phyloP scores from a whole-genome alignment of 2,888 invertebrate genomes.

The Cetonia aurata region DNA sequence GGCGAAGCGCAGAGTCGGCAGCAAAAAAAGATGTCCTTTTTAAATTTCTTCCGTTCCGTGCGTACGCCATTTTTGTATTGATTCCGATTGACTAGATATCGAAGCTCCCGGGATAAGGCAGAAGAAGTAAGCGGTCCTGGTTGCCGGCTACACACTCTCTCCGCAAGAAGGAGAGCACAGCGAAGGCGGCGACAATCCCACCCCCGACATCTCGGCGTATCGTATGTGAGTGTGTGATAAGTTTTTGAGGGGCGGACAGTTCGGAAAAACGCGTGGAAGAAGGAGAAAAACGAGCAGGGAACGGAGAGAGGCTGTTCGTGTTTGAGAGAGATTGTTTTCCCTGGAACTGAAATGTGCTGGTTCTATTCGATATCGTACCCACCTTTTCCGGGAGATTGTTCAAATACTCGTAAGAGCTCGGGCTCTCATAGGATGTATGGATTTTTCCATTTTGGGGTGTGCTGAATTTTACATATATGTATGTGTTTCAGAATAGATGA shows the following conservation, averaged over 20 bases:
- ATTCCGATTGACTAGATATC: constrained; percentile 63
- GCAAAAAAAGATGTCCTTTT: constrained; percentile 14
- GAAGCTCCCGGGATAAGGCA: constrained; percentile 58
- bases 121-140: constrained; percentile 44
- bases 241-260: constrained; percentile 62
- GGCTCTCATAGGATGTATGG: not conserved
- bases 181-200: constrained; percentile 59
- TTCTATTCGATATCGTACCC: constrained; percentile 6
- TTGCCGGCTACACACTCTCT: constrained; percentile 31
- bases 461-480: too few species aligned
- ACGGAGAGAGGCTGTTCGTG: constrained; percentile 11
- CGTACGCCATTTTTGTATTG: constrained; percentile 62
- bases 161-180: constrained; percentile 46
- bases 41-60: constrained; percentile 34
- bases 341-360: not conserved
- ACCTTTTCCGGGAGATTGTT: constrained; percentile 3
- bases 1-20: constrained; percentile 9
- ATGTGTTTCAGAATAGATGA: too few species aligned
- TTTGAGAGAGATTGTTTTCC: constrained; percentile 9
- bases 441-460: too few species aligned
- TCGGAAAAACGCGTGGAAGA: constrained; percentile 46
- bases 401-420: not conserved
- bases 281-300: constrained; percentile 29
- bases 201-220: constrained; percentile 61
- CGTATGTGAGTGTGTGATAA: constrained; percentile 66